Percentiles rank a stretch among this genome's conserved stretches.
Evolutionary conservation across 2,797 vertebrate species (phyloP).

Genomic region (Tamandua tetradactyla): DNA sequence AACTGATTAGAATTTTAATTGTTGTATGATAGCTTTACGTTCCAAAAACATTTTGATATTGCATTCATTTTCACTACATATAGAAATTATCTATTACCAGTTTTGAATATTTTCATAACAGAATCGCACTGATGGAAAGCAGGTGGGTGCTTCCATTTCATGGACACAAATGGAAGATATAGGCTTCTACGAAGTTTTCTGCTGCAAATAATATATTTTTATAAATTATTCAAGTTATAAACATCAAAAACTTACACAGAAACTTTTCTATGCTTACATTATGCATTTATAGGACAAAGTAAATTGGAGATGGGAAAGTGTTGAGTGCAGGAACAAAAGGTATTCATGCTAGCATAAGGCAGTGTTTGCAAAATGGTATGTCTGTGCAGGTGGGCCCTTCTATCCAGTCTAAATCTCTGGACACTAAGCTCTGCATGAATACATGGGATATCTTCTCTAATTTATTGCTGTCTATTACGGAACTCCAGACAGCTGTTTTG

Average conservation of each 20-base stretch:
- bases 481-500: neutral
- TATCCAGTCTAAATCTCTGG: neutral
- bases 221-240: neutral
- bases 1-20: neutral
- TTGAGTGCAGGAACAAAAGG: neutral
- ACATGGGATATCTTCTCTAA: neutral
- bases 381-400: neutral
- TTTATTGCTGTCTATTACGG: neutral
- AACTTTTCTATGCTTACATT: neutral
- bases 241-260: neutral
- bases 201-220: neutral
- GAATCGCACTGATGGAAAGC: neutral
- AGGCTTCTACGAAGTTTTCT: neutral
- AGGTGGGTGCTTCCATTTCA: neutral
- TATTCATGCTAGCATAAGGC: neutral
- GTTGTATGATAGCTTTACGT: neutral
- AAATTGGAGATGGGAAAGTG: neutral
- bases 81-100: neutral
- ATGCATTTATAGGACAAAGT: neutral
- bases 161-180: neutral
- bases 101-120: neutral
- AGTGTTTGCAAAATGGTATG: neutral
- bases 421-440: neutral
- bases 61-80: neutral
- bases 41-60: neutral